phyloP scores from a whole-genome alignment of 2,888 invertebrate species.

The Cancer borealis region DNA sequence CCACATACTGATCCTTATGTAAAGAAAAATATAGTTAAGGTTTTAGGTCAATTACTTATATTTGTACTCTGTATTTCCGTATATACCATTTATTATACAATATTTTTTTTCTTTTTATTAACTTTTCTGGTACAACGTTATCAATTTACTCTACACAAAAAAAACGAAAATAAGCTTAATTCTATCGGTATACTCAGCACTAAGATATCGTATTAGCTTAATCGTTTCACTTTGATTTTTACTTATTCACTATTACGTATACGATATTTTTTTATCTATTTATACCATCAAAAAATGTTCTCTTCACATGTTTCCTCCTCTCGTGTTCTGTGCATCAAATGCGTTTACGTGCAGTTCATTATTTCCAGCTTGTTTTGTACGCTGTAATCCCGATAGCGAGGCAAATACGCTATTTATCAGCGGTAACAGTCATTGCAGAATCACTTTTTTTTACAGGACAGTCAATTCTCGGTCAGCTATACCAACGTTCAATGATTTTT shows the following conservation, averaged over 20 bases:
- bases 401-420: not conserved
- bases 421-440: not conserved
- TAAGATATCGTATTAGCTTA: no score
- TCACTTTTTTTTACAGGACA: not conserved
- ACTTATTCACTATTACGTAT: not conserved
- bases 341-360: not conserved
- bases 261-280: not conserved
- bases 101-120: no score
- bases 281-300: not conserved
- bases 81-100: not conserved
- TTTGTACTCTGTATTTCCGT: no score
- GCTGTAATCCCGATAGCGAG: not conserved
- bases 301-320: not conserved
- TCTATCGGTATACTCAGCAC: no score
- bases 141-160: not conserved
- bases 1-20: not conserved
- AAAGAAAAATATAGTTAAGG: not conserved
- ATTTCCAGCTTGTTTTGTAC: slow-evolving; percentile 1
- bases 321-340: not conserved
- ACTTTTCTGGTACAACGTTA: no score
- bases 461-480: not conserved
- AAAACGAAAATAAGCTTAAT: not conserved
- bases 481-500: slow-evolving; percentile 14
- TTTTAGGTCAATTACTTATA: not conserved
- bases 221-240: not conserved